phyloP scores from a whole-genome alignment of 2,797 vertebrate genomes.

The Sebastes oblongus region DNA sequence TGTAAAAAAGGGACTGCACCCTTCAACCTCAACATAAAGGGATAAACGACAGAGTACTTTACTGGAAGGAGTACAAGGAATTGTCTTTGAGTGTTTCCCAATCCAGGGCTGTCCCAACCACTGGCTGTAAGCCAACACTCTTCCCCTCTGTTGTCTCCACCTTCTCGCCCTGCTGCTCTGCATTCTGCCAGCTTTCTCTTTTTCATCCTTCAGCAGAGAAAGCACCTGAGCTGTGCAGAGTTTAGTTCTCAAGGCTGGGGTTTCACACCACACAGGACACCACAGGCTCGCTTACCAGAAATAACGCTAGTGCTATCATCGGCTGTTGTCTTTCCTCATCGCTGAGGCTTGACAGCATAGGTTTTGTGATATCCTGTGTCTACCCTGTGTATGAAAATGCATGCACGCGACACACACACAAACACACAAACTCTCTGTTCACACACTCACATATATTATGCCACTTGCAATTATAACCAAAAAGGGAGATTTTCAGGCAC shows the following conservation, averaged over 20 bases:
- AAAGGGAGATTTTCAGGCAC: conserved; percentile 68
- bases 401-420: conserved; percentile 15
- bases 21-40: background rate
- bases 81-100: conserved; percentile 55
- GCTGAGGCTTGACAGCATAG: conserved; percentile 60
- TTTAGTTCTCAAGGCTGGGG: conserved; percentile 61
- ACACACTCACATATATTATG: conserved; percentile 24
- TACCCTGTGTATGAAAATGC: conserved; percentile 43
- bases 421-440: conserved; percentile 15
- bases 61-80: conserved; percentile 28
- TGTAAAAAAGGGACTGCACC: background rate
- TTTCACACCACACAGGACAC: conserved; percentile 72
- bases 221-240: conserved; percentile 53
- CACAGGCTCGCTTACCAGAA: conserved; percentile 82
- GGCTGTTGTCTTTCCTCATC: conserved; percentile 65
- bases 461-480: conserved; percentile 33
- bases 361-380: conserved; percentile 78
- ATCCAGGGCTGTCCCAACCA: conserved; percentile 49
- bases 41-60: background rate
- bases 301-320: conserved; percentile 60
- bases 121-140: conserved; percentile 28
- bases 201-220: conserved; percentile 47
- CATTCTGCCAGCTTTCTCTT: conserved; percentile 40
- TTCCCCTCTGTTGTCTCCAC: conserved; percentile 11
- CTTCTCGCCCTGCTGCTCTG: conserved; percentile 16